phyloP scores from a whole-genome alignment of 1,140 invertebrate genomes.

The Dendroctonus ponderosae region DNA sequence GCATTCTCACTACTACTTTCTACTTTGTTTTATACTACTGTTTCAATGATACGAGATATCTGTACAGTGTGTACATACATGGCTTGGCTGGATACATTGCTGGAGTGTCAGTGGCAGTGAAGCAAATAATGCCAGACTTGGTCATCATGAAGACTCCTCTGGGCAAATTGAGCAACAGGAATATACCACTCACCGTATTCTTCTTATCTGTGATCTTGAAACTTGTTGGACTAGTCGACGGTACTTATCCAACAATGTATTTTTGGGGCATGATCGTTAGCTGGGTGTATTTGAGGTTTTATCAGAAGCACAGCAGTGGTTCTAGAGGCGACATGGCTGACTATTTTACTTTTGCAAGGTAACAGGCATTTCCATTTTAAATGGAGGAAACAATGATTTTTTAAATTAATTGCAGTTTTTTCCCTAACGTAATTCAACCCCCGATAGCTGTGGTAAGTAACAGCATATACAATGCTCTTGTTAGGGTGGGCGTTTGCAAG shows the following conservation, averaged over 20 bases:
- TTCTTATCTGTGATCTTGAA: conserved; percentile 76
- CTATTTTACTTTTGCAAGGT: conserved; percentile 96
- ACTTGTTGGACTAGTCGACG: conserved; percentile 78
- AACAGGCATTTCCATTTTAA: conserved; percentile 30
- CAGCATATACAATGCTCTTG: conserved; percentile 79
- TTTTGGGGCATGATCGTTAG: conserved; percentile 87
- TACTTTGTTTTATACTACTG: conserved; percentile 88
- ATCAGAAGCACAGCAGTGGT: conserved; percentile 92
- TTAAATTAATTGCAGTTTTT: conserved; percentile 71
- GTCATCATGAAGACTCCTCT: conserved; percentile 85
- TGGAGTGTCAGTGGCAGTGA: conserved; percentile 88
- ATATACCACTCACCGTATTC: conserved; percentile 82
- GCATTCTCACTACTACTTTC: conserved; percentile 75
- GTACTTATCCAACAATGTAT: conserved; percentile 95
- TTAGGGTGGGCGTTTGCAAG: conserved; percentile 76
- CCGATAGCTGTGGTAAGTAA: conserved; percentile 83
- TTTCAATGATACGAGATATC: conserved; percentile 77
- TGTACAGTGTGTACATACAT: conserved; percentile 91
- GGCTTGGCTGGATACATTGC: conserved; percentile 89
- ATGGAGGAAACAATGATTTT: conserved; percentile 3
- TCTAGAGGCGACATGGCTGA: conserved; percentile 92
- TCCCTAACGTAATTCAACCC: conserved; percentile 91
- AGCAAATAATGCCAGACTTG: conserved; percentile 97
- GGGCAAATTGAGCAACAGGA: conserved; percentile 81
- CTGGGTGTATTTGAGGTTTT: conserved; percentile 94